These are phyloP conservation scores for Percopsis transmontana DNA, from an alignment of 2,113 vertebrate genomes.

Conservation along the genomic window DNA sequence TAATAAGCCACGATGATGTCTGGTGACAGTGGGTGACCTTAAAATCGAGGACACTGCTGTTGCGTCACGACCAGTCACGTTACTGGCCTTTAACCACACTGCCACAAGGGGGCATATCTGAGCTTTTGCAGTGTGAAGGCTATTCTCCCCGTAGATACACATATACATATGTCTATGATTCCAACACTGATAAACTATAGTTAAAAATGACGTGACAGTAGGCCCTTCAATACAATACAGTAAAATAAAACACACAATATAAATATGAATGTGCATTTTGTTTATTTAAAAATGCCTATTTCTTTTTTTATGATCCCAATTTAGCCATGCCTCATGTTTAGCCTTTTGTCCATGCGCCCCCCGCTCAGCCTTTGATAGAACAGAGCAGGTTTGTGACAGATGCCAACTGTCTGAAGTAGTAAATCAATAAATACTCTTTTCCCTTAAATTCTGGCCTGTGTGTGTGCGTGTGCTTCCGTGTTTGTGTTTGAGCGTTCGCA, in stretches of 20 bases:
- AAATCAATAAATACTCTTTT: not conserved
- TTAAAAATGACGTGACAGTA: not conserved
- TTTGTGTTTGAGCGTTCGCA: conserved; percentile 61
- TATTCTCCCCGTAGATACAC: no score
- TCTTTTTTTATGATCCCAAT: not conserved
- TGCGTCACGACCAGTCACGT: conserved; percentile 53
- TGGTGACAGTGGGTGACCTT: conserved; percentile 71
- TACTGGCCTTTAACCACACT: conserved; percentile 11
- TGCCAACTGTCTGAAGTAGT: not conserved
- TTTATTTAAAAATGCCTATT: no score
- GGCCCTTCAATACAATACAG: not conserved
- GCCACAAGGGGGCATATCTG: conserved; percentile 48
- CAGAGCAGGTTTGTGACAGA: not conserved
- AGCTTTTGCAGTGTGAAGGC: not conserved
- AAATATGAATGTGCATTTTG: no score
- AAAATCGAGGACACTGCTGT: conserved; percentile 64
- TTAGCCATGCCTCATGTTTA: not conserved
- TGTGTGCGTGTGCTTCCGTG: conserved; percentile 16
- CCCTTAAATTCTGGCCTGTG: not conserved
- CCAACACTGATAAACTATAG: not conserved
- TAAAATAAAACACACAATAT: not conserved
- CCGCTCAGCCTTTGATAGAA: not conserved
- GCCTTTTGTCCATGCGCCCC: not conserved
- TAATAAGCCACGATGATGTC: conserved; percentile 42
- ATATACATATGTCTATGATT: no score